Evolutionary conservation across 2,797 vertebrate species (phyloP), one percentile per base, ranked within the genome.

Genomic region (Gymnodraco acuticeps): DNA sequence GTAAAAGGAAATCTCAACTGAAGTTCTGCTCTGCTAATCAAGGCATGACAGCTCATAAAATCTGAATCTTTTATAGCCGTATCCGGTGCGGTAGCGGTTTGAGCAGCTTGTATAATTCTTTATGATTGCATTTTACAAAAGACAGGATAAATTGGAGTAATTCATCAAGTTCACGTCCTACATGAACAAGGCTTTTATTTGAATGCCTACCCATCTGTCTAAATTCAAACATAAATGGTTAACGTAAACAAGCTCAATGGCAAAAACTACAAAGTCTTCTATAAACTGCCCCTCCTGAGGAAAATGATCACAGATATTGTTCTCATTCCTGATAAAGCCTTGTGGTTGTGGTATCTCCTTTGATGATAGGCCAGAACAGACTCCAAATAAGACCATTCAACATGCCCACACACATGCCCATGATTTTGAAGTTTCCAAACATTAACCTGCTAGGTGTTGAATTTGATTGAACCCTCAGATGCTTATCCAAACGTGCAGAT

Each of bases 401-500:
- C 73, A 70, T 68, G 53, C 75, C 79, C 50, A 65, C 52, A 73
- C 54, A 72, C 51, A 73, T 23, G 53, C 11, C 5, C 31, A 23
- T 5, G 14, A 19, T 41, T 79, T 52, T 38, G 74, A 78, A 84
- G 87, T 88, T 88, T 87, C 83, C 79, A 91, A 93, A 91, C 88
- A 86, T 92, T 91, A 85, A 83, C 63, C 81, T 76, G 91, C 84
- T 80, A 89, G 75, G 71, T 92, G 90, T 92, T 95, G 94, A 92
- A 93, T 91, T 89, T 89, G 90, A 92, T 90, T 90, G 65, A 90
- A 79, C 82, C 83, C 92, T 94, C 88, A 93, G 82, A 94, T 75
- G 80, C 81, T 89, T 93, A 88, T 95, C 81, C 92, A 94, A 93
- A 89, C 43, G 77, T 87, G 84, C 94, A 93, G 93, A 90, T 95